These are phyloP conservation scores for Uria lomvia DNA, from an alignment of 2,113 vertebrate genomes.

Conservation along the genomic window DNA sequence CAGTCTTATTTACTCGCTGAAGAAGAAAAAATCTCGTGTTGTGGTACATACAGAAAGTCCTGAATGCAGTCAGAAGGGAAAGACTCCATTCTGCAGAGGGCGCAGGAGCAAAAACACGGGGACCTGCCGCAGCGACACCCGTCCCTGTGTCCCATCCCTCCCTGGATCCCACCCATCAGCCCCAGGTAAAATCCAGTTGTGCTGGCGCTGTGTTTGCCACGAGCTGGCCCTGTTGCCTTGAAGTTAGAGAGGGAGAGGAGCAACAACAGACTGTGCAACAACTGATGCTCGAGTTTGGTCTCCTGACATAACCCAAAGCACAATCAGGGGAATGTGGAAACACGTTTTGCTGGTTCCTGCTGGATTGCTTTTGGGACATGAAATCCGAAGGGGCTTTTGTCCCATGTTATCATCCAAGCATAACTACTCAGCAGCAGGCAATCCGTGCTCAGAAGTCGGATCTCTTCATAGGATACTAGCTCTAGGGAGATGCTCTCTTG, in stretches of 20 bases:
- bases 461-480: neutral
- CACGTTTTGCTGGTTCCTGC: neutral
- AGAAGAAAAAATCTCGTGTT: neutral
- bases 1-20: neutral
- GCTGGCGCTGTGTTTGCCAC: rapidly evolving
- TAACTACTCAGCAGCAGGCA: neutral
- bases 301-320: neutral
- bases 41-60: neutral
- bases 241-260: neutral
- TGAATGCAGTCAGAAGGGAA: neutral
- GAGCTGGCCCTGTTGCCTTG: neutral
- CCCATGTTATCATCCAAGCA: neutral
- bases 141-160: neutral
- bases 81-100: neutral
- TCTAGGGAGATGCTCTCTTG: neutral
- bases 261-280: neutral
- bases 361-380: neutral
- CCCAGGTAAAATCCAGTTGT: neutral
- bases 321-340: neutral
- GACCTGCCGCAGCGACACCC: neutral
- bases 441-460: rapidly evolving
- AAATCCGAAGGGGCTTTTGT: neutral
- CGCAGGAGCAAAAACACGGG: rapidly evolving
- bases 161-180: neutral
- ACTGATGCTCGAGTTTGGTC: neutral